Evolutionary conservation across 1,140 invertebrate species (phyloP), one percentile per base, ranked within the genome.

Genomic region (Sesamia nonagrioides): DNA sequence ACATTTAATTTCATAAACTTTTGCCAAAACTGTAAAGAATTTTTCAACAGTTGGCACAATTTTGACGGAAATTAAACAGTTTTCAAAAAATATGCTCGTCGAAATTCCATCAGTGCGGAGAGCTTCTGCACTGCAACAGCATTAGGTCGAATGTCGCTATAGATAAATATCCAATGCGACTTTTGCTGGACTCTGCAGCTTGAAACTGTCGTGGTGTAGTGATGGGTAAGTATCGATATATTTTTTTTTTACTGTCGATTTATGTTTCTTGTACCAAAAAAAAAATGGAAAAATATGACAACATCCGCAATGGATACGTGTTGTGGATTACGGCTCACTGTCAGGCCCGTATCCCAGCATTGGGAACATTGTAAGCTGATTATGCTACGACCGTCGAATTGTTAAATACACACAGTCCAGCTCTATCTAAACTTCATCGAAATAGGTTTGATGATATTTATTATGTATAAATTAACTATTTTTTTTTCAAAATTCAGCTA

Each of bases 81-180:
- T 78, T 81, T 76, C 56, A 61, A 75, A 75, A 74, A 75, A 75
- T 75, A 58, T 72, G 78, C 82, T 87, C 84, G 79, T 86, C 85
- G 88, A 86, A 88, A 89, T 89, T 90, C 88, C 87, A 90, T 88
- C 89, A 88, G 84, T 63, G 73, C 33, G n/a, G n/a, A 61, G 54
- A 74, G 40, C 54, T 74, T 74, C 33, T 33, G 18, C 13, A 60
- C 7, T 63, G 73, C 17, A 90, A 90, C 82, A 86, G 82, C 86
- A 88, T 86, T 84, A 89, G 83, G 76, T 75, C 33, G 52, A 78
- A 60, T 81, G 68, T 73, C 60, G 45, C 73, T 17, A 71, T 81
- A 85, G 80, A 89, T 91, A 91, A 90, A 91, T 92, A 88, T 87
- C 81, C 81, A 88, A 91, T 90, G 88, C 88, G 80, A 68, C 60